These are phyloP conservation scores for Hemiscyllium ocellatum DNA, from an alignment of 2,113 vertebrate species.

Conservation along the genomic window DNA sequence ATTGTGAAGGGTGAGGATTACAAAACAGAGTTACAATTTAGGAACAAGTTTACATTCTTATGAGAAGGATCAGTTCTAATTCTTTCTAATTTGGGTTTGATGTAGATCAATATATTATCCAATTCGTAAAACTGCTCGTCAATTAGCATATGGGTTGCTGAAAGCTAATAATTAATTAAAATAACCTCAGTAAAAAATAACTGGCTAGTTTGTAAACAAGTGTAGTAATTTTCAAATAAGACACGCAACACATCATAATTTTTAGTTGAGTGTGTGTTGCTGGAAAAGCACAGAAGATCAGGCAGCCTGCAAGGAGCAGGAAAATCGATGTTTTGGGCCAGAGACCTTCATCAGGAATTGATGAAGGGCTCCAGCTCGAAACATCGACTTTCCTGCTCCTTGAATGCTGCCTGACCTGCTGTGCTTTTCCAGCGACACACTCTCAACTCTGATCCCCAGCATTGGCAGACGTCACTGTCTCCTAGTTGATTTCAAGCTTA, in stretches of 20 bases:
- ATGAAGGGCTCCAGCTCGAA: too few relatives aligned
- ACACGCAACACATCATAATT: neutral
- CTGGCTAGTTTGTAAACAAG: neutral
- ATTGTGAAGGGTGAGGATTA: neutral
- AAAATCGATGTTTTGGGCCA: too few relatives aligned
- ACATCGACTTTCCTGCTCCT: too few relatives aligned
- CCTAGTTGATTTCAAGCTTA: too few relatives aligned
- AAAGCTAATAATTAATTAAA: neutral
- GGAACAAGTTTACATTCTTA: neutral
- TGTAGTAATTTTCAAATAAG: neutral
- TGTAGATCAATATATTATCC: neutral
- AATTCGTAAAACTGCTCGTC: neutral
- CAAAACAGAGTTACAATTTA: neutral
- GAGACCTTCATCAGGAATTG: too few relatives aligned
- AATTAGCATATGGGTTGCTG: neutral
- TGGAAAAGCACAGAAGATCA: too few relatives aligned
- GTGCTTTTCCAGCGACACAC: too few relatives aligned
- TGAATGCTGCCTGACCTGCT: too few relatives aligned
- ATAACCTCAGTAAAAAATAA: neutral
- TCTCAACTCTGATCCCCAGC: too few relatives aligned
- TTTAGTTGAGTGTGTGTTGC: too few relatives aligned
- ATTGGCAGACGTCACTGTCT: too few relatives aligned
- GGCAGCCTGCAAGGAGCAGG: too few relatives aligned
- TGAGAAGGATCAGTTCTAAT: neutral
- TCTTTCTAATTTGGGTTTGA: neutral